phyloP scores from a whole-genome alignment of 2,113 vertebrate genomes.

The Melanocharis versteri region DNA sequence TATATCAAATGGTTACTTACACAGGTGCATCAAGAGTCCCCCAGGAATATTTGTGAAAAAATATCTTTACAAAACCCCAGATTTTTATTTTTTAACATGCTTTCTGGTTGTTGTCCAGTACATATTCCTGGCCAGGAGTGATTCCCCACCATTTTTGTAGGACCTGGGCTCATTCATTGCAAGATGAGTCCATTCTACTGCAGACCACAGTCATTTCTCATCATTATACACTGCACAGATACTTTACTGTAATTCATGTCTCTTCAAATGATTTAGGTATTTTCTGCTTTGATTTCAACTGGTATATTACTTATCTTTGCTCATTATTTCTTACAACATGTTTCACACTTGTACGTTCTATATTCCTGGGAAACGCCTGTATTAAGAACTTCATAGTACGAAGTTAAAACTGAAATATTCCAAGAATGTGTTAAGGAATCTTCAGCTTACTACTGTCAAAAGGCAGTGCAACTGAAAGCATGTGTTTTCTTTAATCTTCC shows the following conservation, averaged over 20 bases:
- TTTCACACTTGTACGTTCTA: not conserved
- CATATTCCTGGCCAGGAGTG: not conserved
- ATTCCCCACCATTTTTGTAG: not conserved
- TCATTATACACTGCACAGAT: not conserved
- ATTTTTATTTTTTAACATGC: not conserved
- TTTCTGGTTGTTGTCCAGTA: not conserved
- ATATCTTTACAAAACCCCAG: rapidly evolving
- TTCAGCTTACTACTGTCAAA: not conserved
- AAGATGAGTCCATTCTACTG: not conserved
- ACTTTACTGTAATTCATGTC: not conserved
- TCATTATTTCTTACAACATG: not conserved
- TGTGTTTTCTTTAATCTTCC: not conserved
- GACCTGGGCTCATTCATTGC: not conserved
- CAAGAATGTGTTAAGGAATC: not conserved
- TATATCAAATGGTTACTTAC: not conserved
- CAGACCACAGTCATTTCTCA: not conserved
- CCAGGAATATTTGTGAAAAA: not conserved
- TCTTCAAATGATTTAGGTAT: not conserved
- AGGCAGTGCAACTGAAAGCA: not conserved
- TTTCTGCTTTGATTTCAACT: not conserved
- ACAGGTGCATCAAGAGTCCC: not conserved
- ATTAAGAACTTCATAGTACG: not conserved
- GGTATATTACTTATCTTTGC: not conserved
- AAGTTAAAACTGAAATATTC: not conserved
- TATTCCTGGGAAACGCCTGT: not conserved